Percentiles rank a stretch among this genome's conserved stretches.
Conservation (phyloP, 2,797 vertebrate genomes). For the Centroberyx gerrardi region DNA sequence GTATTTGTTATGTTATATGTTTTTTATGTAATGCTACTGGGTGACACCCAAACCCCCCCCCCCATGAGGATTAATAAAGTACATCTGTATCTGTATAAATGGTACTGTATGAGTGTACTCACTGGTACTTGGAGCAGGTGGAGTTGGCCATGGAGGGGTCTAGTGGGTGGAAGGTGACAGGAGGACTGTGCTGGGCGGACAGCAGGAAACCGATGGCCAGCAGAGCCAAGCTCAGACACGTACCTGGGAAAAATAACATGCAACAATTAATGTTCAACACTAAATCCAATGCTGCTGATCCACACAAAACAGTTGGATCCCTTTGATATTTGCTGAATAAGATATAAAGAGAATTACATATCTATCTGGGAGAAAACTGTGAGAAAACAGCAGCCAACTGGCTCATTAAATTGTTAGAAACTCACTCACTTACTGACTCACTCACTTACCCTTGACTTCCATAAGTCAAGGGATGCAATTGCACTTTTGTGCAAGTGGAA, state of each 20-base stretch:
- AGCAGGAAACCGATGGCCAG: constrained; percentile 94
- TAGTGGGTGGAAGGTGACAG: constrained; percentile 89
- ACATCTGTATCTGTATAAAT: no score
- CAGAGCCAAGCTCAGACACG: constrained; percentile 91
- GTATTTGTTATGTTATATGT: no score
- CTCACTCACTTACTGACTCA: background rate
- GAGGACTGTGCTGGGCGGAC: constrained; percentile 93
- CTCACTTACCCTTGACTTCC: no score
- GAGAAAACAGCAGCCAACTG: no score
- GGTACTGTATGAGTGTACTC: constrained; percentile 56
- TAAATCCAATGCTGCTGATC: background rate
- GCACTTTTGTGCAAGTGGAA: background rate
- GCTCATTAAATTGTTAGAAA: background rate
- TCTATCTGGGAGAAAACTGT: background rate
- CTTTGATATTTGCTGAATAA: background rate
- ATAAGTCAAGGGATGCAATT: background rate
- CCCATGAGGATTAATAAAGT: no score
- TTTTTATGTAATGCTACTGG: no score
- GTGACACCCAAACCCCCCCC: no score
- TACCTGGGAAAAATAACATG: constrained; percentile 84
- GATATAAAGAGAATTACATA: background rate
- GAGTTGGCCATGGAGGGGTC: constrained; percentile 89
- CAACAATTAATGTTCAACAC: background rate
- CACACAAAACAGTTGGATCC: background rate
- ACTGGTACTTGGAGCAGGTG: constrained; percentile 89